Evolutionary conservation across 2,113 vertebrate species (phyloP).

Genomic region (Nothoprocta pentlandii): DNA sequence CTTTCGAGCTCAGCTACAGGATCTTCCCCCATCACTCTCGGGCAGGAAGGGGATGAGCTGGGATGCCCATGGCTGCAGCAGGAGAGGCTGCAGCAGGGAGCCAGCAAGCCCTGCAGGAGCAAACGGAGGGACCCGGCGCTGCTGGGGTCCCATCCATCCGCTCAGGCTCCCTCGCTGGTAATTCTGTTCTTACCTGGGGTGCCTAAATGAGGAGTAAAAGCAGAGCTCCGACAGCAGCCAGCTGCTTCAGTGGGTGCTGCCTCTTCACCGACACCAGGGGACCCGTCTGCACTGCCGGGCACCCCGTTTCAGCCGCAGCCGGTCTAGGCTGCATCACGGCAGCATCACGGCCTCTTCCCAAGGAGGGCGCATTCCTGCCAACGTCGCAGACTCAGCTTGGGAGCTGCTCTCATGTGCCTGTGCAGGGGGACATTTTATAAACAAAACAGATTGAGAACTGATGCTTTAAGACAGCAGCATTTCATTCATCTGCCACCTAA

Average conservation of each 20-base stretch:
- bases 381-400: neutral
- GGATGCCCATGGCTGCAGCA: neutral
- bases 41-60: neutral
- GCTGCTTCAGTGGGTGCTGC: no score
- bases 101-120: no score
- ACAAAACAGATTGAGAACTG: neutral
- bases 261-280: neutral
- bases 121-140: no score
- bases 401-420: neutral
- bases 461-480: neutral
- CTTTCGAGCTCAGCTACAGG: neutral
- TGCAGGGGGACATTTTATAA: neutral
- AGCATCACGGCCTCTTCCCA: neutral
- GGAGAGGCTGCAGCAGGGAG: neutral
- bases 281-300: neutral
- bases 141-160: no score
- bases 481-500: neutral
- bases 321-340: neutral
- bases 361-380: neutral
- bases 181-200: no score
- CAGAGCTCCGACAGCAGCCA: no score
- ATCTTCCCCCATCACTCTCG: neutral
- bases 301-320: neutral
- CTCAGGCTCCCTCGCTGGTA: no score
- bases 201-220: no score